Evolutionary conservation across 92 coral and sea anemone species (phyloP).

Genomic region (Muricea muricata): DNA sequence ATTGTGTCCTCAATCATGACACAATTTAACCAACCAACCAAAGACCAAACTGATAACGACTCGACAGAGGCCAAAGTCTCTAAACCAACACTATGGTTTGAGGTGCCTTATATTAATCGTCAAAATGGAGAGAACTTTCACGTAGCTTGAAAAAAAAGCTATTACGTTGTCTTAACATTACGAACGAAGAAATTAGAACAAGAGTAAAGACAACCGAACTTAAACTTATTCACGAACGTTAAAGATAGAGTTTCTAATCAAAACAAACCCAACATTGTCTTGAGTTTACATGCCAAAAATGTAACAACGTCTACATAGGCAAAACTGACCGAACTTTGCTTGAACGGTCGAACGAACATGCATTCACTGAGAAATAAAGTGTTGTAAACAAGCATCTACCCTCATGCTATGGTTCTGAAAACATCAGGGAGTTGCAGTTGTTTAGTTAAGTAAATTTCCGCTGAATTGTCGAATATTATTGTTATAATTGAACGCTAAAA

Average conservation of each 20-base stretch:
- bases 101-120: neutral
- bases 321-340: neutral
- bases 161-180: too few relatives aligned
- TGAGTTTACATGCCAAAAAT: too few relatives aligned
- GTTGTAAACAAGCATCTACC: constrained; percentile 37
- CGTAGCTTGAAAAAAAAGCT: too few relatives aligned
- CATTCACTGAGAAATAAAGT: constrained; percentile 25
- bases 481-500: neutral
- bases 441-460: neutral
- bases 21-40: neutral
- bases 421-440: neutral
- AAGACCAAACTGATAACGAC: neutral
- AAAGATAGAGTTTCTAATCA: neutral
- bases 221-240: too few relatives aligned
- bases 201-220: too few relatives aligned
- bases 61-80: neutral
- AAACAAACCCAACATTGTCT: too few relatives aligned
- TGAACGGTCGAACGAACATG: constrained; percentile 32
- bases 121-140: neutral
- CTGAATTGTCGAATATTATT: neutral
- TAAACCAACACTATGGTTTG: neutral
- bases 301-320: constrained; percentile 25
- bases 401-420: neutral
- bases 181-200: too few relatives aligned
- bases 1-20: neutral